phyloP scores from a whole-genome alignment of 2,113 vertebrate genomes.

The Aspidoscelis tigris region DNA sequence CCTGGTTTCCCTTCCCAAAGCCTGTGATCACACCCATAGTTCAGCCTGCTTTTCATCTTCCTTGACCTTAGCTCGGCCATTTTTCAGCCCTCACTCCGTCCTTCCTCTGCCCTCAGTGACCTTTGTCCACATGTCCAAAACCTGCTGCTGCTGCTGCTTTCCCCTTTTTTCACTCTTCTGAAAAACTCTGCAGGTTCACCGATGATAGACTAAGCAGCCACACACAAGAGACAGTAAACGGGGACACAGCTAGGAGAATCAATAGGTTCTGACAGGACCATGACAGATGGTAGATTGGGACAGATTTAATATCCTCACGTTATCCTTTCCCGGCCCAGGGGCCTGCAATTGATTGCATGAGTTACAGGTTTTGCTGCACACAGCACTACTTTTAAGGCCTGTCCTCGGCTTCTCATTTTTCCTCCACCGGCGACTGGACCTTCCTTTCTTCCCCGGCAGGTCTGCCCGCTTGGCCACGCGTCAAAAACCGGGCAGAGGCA shows the following conservation, averaged over 20 bases:
- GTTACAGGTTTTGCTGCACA: slow-evolving; percentile 62
- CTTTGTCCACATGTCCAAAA: no score
- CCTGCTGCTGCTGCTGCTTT: no score
- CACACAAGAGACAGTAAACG: slow-evolving; percentile 71
- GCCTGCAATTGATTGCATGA: slow-evolving; percentile 76
- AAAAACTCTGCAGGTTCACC: slow-evolving; percentile 49
- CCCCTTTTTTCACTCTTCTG: background rate
- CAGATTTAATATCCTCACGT: slow-evolving; percentile 79
- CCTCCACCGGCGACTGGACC: background rate
- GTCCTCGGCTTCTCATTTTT: slow-evolving; percentile 44
- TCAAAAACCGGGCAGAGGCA: no score
- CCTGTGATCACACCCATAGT: no score
- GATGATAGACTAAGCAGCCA: slow-evolving; percentile 52
- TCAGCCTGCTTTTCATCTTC: no score
- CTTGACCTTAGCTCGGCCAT: no score
- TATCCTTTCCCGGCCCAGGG: slow-evolving; percentile 73
- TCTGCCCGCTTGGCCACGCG: no score
- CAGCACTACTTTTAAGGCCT: slow-evolving; percentile 61
- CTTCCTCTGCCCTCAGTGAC: no score
- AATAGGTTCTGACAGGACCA: slow-evolving; percentile 66
- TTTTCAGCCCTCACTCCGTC: no score
- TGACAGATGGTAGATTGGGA: slow-evolving; percentile 74
- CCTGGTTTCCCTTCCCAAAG: no score
- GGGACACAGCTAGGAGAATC: slow-evolving; percentile 68
- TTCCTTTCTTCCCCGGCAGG: no score